Conservation (phyloP, 2,113 vertebrate genomes). For the Capreolus pygargus region DNA sequence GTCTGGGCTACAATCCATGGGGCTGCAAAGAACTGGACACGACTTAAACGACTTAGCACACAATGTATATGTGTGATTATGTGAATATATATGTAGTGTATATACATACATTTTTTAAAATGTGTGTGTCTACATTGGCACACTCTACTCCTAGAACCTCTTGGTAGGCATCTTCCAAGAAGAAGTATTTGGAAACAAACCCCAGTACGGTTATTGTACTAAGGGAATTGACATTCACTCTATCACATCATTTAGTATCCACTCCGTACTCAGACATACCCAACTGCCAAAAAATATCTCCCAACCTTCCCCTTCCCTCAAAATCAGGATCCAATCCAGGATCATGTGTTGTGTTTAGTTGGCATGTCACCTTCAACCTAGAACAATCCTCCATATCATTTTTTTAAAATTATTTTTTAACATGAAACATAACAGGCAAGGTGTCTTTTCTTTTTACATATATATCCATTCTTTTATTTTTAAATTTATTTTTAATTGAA, state of each 20-base stretch:
- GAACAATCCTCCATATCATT: background rate
- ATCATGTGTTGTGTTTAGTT: background rate
- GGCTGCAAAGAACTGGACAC: background rate
- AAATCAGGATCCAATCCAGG: background rate
- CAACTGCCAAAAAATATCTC: background rate
- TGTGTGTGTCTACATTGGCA: background rate
- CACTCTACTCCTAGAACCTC: background rate
- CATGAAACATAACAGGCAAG: background rate
- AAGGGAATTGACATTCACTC: background rate
- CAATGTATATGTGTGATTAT: background rate
- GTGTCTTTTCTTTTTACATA: background rate
- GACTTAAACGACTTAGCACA: background rate
- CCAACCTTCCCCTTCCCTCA: background rate
- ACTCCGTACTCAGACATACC: background rate
- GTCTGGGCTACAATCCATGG: background rate
- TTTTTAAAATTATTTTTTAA: rapidly evolving
- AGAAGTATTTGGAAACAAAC: background rate
- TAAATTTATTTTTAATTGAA: background rate
- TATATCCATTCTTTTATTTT: background rate
- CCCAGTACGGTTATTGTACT: background rate
- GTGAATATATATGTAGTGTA: background rate
- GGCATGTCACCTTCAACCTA: background rate
- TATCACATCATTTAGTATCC: background rate
- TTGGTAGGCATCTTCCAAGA: background rate
- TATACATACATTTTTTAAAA: background rate